These are phyloP conservation scores for Lepidurus couesii DNA, from an alignment of 1,140 invertebrate genomes.

Conservation along the genomic window DNA sequence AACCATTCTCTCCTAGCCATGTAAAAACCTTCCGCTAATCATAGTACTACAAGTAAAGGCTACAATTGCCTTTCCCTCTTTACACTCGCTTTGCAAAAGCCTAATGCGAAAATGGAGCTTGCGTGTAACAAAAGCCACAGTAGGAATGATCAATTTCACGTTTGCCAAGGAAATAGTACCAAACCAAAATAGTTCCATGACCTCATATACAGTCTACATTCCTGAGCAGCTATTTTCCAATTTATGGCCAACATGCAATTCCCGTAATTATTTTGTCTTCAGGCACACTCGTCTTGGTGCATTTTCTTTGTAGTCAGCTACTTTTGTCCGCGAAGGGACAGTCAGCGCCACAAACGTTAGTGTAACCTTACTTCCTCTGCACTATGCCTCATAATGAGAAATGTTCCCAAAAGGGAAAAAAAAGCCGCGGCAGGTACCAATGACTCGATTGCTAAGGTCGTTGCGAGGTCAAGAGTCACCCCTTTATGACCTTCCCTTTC, in stretches of 20 bases:
- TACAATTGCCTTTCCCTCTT: background rate
- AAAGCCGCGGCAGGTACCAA: background rate
- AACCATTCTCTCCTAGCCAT: background rate
- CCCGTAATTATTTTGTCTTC: no score
- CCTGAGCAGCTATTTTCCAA: no score
- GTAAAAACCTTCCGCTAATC: background rate
- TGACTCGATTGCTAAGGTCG: background rate
- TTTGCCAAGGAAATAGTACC: background rate
- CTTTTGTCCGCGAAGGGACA: no score
- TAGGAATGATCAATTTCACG: slow-evolving; percentile 15
- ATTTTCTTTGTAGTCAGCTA: no score
- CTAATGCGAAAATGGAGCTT: background rate
- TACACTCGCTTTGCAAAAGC: background rate
- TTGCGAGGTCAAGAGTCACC: background rate
- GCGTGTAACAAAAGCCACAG: background rate
- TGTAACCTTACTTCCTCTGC: no score
- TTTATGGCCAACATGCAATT: no score
- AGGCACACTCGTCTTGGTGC: no score
- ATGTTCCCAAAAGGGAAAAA: background rate
- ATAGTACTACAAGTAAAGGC: background rate
- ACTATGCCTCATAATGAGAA: no score
- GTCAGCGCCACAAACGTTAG: no score
- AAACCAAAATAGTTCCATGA: background rate
- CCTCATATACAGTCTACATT: no score
- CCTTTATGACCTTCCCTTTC: background rate